Evolutionary conservation across 2,113 vertebrate species (phyloP), one percentile per base, ranked within the genome.

Genomic region (Illadopsis cleaveri): DNA sequence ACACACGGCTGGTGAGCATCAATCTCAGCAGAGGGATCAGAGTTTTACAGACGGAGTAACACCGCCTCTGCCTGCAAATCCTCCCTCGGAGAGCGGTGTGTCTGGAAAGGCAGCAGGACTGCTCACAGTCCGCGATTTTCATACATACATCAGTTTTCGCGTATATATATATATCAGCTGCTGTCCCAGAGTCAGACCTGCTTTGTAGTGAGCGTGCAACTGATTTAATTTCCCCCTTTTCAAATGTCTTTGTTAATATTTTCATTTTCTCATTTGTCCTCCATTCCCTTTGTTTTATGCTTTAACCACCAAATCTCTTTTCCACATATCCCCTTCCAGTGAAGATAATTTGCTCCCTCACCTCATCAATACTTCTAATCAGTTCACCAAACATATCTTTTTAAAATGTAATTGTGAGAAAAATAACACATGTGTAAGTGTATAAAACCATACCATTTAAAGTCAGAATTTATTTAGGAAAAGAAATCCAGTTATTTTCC

Each of bases 351-450:
- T 66, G 3, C 51, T 87, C 6, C 20, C 3, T 86, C 38, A 81
- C 16, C 45, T 11, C 33, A 91, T 1, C 4, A 15, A 16, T 13
- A 47, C 12, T 21, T 58, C 51, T 62, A 27, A 68, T 35, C 35
- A n/a, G 24, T 16, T 40, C 31, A 73, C 24, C 5, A 45, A 54
- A 18, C 4, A 2, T 20, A 7, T 15, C 0, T 28, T 48, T 79
- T 65, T 61, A 7, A 2, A 68, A 48, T 23, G 35, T 50, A 40
- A 58, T 56, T n/a, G 15, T 64, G 37, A 38, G 73, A 64, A n/a
- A 79, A 93, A 40, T 44, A 64, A 64, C 48, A 33, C 11, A 37
- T 35, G 15, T 37, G 22, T 64, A 38, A 68, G 5, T 48, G 17
- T 53, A 27, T 69, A 53, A 76, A 87, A 25, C 30, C 25, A 33